Evolutionary conservation across 2,113 vertebrate species (phyloP), one percentile per base, ranked within the genome.

Genomic region (Etia nguti): DNA sequence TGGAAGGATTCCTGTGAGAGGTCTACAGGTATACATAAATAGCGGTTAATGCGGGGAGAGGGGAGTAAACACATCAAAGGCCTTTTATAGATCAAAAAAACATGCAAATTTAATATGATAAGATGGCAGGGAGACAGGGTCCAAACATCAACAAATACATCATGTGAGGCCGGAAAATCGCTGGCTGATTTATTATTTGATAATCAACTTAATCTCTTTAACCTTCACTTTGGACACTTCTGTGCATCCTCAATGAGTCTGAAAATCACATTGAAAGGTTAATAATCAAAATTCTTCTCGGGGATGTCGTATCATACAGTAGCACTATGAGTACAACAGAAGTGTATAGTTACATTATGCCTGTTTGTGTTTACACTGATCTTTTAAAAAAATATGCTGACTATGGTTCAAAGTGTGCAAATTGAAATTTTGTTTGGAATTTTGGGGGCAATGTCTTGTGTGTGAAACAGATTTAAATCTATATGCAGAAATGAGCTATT

Each of bases 181-280:
- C 80, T 87, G 82, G 73, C 88, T 88, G 90, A 93, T 94, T 93
- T 91, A 91, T 92, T 88, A 94, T 95, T 90, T 93, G 90, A 93
- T 94, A 92, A 95, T 94, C 88, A 91, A 83, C 81, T 86, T 93
- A 91, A 95, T 95, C 93, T 88, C n/a, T 90, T 87, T 94, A 92
- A 92, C 93, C 94, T 95, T 94, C 89, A 90, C 89, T 43, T 57
- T 80, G 84, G 89, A 91, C 83, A 88, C 86, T 84, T 83, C 85
- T 85, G 80, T 82, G 65, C 90, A 92, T 90, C 90, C 82, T 79
- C 65, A 82, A 60, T 86, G 80, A 88, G 88, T 93, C 85, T 92
- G 86, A 92, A 93, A 94, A 92, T 90, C 79, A 90, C 68, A 87
- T 11, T 87, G 62, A 89, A 86, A 85, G 82, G 65, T 86, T 88